Conservation (phyloP, 2,888 invertebrate genomes). For the Drosophila ustulata region DNA sequence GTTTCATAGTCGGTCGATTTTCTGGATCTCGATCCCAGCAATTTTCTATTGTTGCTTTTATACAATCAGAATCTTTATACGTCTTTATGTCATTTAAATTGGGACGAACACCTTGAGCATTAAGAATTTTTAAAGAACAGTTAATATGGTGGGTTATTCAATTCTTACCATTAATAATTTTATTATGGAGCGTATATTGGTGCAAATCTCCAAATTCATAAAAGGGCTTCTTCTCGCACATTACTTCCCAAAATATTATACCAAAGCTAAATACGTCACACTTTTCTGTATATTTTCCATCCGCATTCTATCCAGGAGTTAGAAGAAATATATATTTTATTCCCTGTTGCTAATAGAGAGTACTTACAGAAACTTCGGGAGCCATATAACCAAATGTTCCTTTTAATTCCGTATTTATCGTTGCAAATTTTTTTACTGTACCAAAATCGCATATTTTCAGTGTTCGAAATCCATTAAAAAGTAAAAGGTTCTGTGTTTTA, state of each 20-base stretch:
- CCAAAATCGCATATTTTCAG: slow-evolving; percentile 25
- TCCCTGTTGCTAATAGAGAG: neutral
- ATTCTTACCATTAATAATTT: no score
- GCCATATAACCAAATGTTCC: slow-evolving; percentile 18
- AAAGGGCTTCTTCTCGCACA: no score
- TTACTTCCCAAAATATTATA: no score
- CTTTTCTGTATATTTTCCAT: no score
- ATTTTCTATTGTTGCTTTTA: neutral
- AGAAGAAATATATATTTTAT: neutral
- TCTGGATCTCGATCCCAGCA: slow-evolving; percentile 3
- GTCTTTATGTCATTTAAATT: neutral
- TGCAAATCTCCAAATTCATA: no score
- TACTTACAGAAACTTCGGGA: slow-evolving; percentile 18
- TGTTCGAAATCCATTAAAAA: neutral
- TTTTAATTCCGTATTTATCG: neutral
- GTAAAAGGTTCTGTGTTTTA: slow-evolving; percentile 19
- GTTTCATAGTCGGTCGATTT: slow-evolving; percentile 2
- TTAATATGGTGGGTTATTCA: no score
- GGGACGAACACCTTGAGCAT: no score
- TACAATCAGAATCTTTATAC: neutral
- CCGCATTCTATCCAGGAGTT: neutral
- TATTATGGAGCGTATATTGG: no score
- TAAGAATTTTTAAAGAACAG: no score
- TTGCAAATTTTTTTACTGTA: neutral
- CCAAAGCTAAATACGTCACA: no score